These are phyloP conservation scores for Stenchaetothrips biformis DNA, from an alignment of 2,888 invertebrate species.

Conservation along the genomic window DNA sequence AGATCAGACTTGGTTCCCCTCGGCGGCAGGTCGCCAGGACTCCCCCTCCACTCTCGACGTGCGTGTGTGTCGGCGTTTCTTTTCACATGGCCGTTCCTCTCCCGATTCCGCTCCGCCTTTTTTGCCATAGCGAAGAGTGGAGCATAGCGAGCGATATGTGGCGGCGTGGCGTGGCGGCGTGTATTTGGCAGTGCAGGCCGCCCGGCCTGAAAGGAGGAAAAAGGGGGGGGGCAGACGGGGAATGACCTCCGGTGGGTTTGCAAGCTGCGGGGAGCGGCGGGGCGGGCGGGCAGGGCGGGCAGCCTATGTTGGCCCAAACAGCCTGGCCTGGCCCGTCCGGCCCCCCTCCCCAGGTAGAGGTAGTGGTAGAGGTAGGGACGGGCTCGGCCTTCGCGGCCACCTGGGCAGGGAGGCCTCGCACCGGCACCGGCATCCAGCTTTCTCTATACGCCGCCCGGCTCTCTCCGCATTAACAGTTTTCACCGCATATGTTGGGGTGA, in stretches of 20 bases:
- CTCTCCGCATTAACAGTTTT: too few species aligned
- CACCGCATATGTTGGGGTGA: too few species aligned
- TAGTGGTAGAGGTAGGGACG: background rate
- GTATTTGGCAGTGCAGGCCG: background rate
- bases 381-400: background rate
- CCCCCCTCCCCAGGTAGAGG: background rate
- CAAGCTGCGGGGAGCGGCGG: background rate
- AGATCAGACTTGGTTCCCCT: too few species aligned
- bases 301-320: background rate
- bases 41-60: background rate
- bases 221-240: constrained; percentile 2
- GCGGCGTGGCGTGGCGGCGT: background rate
- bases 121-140: constrained; percentile 11
- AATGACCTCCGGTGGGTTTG: constrained; percentile 10
- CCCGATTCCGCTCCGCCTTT: constrained; percentile 10
- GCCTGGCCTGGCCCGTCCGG: background rate
- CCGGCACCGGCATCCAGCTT: background rate
- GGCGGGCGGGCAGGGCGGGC: background rate
- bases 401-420: background rate
- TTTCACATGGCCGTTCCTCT: background rate
- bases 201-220: background rate
- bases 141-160: background rate
- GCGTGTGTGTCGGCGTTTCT: constrained; percentile 4
- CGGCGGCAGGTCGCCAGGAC: too few species aligned
- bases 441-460: background rate